Evolutionary conservation across 2,888 invertebrate species (phyloP), one percentile per base, ranked within the genome.

Genomic region (Drosophila fungiperda): DNA sequence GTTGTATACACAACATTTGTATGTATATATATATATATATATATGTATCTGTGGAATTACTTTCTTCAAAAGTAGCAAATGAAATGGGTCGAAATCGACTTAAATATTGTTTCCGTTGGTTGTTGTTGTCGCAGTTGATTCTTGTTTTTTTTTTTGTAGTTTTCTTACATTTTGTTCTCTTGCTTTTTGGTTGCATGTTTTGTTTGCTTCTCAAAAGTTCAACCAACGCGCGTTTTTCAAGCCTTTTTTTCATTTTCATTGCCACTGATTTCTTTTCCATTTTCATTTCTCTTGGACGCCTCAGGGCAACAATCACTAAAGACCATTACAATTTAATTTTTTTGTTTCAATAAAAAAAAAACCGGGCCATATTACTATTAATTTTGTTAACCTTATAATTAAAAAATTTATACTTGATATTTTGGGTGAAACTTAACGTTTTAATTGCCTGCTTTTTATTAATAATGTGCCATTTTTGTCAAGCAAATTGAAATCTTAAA

Each of bases 191-290:
- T 54, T 50, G 65, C 54, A 50, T 60, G 42, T 55, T 73, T 62
- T 33, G 42, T 73, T 72, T 72, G 60, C 68, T 87, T 89, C 87
- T 82, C 57, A 45, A 68, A 78, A 72, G 89, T 81, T 80, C 58
- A 74, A 36, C 38, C 61, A 32, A 60, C 58, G 63, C 71, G 54
- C 69, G 58, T 66, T 68, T 72, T 70, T 68, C 68, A 70, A 76
- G 77, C 65, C 54, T 87, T 76, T 84, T 84, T 82, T 85, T 86
- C 89, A 73, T 89, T 86, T 86, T 87, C 87, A 84, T 86, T 84
- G 73, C 73, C 82, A 72, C 80, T 76, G 87, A 85, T 85, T 85
- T 85, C 84, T 87, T 82, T 85, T 87, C 69, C 63, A 54, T 57
- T 63, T 59, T 50, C 70, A 68, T 76, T 76, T 76, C 74, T 77